Evolutionary conservation across 2,113 vertebrate species (phyloP).

Genomic region (Rattus norvegicus): GRCr8 NC_086033.1:46358001-46358500

Average conservation of each 20-base stretch:
- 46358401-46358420: neutral
- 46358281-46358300: neutral
- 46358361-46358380: neutral
- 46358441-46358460: neutral
- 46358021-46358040: neutral
- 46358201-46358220: neutral
- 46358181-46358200: neutral
- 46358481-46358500: neutral
- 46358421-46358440: neutral
- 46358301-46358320: neutral
- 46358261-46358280: neutral
- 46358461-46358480: neutral
- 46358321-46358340: neutral
- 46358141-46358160: neutral
- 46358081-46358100: neutral
- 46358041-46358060: neutral
- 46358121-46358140: neutral
- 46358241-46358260: neutral
- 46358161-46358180: neutral
- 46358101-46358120: neutral
- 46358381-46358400: neutral
- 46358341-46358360: neutral
- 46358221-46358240: neutral
- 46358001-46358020: neutral
- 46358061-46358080: neutral